Percentiles rank a stretch among this genome's conserved stretches.
These are phyloP conservation scores for Melanotaenia nigrans DNA, from an alignment of 2,797 vertebrate genomes.

Conservation along the genomic window DNA sequence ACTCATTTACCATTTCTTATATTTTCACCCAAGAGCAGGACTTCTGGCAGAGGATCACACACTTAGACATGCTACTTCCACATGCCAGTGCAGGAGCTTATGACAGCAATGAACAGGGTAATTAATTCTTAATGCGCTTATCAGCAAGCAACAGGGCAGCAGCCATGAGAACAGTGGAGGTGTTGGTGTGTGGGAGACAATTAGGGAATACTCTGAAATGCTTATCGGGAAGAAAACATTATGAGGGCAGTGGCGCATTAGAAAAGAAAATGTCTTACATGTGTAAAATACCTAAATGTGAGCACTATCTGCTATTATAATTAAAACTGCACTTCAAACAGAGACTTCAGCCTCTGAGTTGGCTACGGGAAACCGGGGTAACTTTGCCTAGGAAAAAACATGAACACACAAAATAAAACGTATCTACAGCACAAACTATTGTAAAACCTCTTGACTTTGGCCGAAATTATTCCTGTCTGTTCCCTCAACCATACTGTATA, in stretches of 20 bases:
- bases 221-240: slow-evolving; percentile 74
- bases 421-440: slow-evolving; percentile 28
- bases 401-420: slow-evolving; percentile 29
- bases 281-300: slow-evolving; percentile 53
- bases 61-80: slow-evolving; percentile 50
- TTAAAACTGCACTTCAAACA: slow-evolving; percentile 66
- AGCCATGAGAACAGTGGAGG: slow-evolving; percentile 63
- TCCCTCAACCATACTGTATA: slow-evolving; percentile 47
- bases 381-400: slow-evolving; percentile 19
- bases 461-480: slow-evolving; percentile 46
- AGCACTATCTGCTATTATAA: slow-evolving; percentile 62
- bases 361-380: neutral
- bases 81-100: slow-evolving; percentile 63
- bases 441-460: slow-evolving; percentile 42
- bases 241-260: slow-evolving; percentile 42
- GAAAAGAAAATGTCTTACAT: slow-evolving; percentile 59
- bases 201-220: slow-evolving; percentile 64
- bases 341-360: slow-evolving; percentile 42
- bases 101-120: slow-evolving; percentile 62
- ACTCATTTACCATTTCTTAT: slow-evolving; percentile 72
- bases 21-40: slow-evolving; percentile 58
- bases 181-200: slow-evolving; percentile 71
- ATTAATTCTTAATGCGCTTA: slow-evolving; percentile 82
- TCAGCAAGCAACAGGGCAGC: slow-evolving; percentile 73
- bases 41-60: slow-evolving; percentile 70